Conservation (phyloP, 1,140 invertebrate genomes). For the Nasonia giraulti region DNA sequence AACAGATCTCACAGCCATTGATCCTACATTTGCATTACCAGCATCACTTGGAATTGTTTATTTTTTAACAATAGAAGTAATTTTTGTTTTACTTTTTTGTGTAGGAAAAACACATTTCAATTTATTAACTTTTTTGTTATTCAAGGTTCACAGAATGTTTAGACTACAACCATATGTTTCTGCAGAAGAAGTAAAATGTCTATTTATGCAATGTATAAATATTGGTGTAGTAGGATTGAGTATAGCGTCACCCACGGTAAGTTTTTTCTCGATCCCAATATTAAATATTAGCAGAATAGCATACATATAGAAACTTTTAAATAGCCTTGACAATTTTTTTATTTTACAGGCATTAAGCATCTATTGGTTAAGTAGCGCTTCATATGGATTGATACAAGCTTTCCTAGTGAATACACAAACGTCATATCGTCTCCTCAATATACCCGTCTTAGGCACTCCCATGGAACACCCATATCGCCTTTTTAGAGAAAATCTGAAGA, state of each 20-base stretch:
- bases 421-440: not conserved
- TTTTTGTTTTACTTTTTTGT: not conserved
- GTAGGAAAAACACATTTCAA: not conserved
- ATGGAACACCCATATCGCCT: not conserved
- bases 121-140: not conserved
- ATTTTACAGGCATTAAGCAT: slow-evolving; percentile 22
- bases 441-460: not conserved
- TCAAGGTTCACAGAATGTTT: slow-evolving; percentile 44
- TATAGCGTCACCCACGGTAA: slow-evolving; percentile 35
- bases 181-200: slow-evolving; percentile 50
- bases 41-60: slow-evolving; percentile 80
- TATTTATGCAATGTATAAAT: slow-evolving; percentile 12
- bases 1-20: slow-evolving; percentile 82
- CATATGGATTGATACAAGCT: slow-evolving; percentile 6
- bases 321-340: not conserved
- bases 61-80: slow-evolving; percentile 84
- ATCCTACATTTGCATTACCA: slow-evolving; percentile 83
- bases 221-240: slow-evolving; percentile 25
- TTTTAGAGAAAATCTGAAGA: not conserved
- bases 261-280: not conserved
- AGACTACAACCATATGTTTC: not conserved
- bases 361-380: slow-evolving; percentile 28
- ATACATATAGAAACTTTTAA: too few species aligned
- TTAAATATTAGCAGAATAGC: too few species aligned
- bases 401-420: slow-evolving; percentile 2